Evolutionary conservation across 2,888 invertebrate species (phyloP), one percentile per base, ranked within the genome.

Genomic region (Entomobrya multifasciata): DNA sequence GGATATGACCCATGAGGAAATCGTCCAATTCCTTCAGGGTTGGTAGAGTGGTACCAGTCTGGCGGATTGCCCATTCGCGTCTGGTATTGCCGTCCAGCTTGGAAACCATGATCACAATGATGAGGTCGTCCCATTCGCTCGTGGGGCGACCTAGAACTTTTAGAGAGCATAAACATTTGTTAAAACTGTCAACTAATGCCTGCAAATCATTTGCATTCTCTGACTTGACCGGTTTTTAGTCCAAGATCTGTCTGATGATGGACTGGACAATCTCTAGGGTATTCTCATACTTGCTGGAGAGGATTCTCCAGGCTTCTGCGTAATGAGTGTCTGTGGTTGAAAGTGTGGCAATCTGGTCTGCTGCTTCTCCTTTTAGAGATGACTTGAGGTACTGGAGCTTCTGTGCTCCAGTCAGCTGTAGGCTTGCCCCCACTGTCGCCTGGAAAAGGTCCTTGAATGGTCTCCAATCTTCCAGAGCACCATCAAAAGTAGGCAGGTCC

Each of bases 351-450:
- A 62, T n/a, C 1, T 27, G 15, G 1, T 62, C 11, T n/a, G 15
- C 10, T 30, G 62, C 27, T 6, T 62, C 62, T 1, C 30, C 30
- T 4, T 15, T 25, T 1, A 88, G 25, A 20, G 60, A 67, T 11
- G 74, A 41, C 47, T 87, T 87, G 4, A 88, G 47, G 22, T 88
- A 82, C 13, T 74, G 55, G 3, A 88, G 13, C 22, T 85, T 84
- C 57, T 88, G 76, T n/a, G n/a, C n/a, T n/a, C n/a, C n/a, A n/a
- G n/a, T n/a, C n/a, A n/a, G n/a, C n/a, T n/a, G n/a, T n/a, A 11
- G 81, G 44, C 74, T 81, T 13, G 70, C 52, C 15, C 60, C 15
- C 0, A 87, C 60, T 3, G 77, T 10, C 0, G 87, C 10, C 0
- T n/a, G 15, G 41, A 85, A 88, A 15, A 84, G 57, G 41, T 88